Evolutionary conservation across 2,113 vertebrate genomes (phyloP).

Genomic region (Hippocampus comes): DNA sequence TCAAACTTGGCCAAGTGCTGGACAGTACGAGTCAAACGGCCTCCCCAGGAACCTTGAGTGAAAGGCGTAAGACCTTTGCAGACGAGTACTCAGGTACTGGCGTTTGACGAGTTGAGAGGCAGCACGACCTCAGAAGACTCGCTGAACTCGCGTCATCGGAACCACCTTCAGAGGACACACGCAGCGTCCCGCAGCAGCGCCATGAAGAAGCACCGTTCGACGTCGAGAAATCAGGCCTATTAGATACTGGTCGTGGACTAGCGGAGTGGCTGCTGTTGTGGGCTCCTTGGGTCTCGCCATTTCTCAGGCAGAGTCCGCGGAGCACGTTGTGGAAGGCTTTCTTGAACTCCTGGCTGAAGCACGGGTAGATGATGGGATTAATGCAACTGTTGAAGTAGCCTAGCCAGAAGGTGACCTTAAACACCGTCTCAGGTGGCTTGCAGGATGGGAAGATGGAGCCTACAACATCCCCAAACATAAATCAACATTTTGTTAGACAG

Average conservation of each 20-base stretch:
- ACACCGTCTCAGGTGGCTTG: constrained; percentile 87
- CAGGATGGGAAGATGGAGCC: constrained; percentile 90
- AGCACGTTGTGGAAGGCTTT: constrained; percentile 90
- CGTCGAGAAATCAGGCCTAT: not conserved
- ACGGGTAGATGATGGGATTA: constrained; percentile 96
- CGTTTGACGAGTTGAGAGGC: constrained; percentile 63
- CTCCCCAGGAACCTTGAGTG: constrained; percentile 75
- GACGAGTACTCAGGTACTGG: constrained; percentile 24
- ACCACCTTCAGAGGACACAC: constrained; percentile 13
- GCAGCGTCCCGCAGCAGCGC: constrained; percentile 36
- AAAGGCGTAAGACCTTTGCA: constrained; percentile 78
- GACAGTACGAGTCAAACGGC: constrained; percentile 68
- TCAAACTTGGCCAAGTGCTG: no score
- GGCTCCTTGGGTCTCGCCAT: constrained; percentile 30
- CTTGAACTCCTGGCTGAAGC: constrained; percentile 94
- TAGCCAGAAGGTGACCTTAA: constrained; percentile 98
- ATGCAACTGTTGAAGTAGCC: constrained; percentile 99
- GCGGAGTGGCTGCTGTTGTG: constrained; percentile 1
- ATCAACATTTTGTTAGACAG: not conserved
- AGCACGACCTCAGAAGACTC: constrained; percentile 81
- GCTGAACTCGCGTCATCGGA: constrained; percentile 50
- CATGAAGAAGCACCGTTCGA: constrained; percentile 7
- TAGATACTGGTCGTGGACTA: constrained; percentile 10
- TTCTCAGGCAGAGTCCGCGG: constrained; percentile 75
- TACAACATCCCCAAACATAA: constrained; percentile 52